phyloP scores from a whole-genome alignment of 2,888 invertebrate genomes.

The Callinectes sapidus region DNA sequence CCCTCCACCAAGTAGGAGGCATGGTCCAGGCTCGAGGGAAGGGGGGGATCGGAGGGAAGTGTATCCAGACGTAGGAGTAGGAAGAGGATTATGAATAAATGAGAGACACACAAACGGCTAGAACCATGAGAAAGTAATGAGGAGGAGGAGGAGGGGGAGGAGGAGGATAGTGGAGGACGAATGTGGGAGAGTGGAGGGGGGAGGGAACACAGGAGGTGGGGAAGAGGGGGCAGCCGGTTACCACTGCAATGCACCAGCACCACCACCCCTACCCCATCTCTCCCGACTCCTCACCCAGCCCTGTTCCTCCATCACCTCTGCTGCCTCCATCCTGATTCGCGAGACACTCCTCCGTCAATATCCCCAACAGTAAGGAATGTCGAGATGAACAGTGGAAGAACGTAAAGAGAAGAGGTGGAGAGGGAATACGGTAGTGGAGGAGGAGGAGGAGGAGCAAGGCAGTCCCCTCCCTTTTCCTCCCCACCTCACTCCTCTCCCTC shows the following conservation, averaged over 20 bases:
- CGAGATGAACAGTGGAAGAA: background rate
- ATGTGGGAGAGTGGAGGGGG: constrained; percentile 4
- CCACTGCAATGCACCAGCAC: constrained; percentile 24
- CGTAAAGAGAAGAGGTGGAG: background rate
- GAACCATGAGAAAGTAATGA: background rate
- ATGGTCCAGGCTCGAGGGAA: background rate
- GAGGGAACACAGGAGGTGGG: background rate
- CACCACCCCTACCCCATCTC: background rate
- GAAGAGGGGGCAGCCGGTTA: constrained; percentile 15
- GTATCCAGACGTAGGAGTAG: background rate
- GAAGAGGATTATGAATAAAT: background rate
- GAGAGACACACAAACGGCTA: background rate
- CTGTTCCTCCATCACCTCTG: background rate
- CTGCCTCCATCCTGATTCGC: constrained; percentile 6
- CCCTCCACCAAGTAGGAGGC: background rate
- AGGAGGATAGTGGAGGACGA: background rate
- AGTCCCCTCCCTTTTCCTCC: background rate
- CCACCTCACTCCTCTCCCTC: background rate
- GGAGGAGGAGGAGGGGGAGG: background rate
- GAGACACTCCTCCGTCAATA: constrained; percentile 12
- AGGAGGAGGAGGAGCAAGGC: constrained; percentile 39
- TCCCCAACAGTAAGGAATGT: too few species aligned
- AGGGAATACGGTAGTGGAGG: background rate
- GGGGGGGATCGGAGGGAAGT: background rate
- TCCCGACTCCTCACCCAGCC: background rate